Base-by-base conservation (phyloP, 2,113 vertebrate species). In the Ammodytes dubius region DNA sequence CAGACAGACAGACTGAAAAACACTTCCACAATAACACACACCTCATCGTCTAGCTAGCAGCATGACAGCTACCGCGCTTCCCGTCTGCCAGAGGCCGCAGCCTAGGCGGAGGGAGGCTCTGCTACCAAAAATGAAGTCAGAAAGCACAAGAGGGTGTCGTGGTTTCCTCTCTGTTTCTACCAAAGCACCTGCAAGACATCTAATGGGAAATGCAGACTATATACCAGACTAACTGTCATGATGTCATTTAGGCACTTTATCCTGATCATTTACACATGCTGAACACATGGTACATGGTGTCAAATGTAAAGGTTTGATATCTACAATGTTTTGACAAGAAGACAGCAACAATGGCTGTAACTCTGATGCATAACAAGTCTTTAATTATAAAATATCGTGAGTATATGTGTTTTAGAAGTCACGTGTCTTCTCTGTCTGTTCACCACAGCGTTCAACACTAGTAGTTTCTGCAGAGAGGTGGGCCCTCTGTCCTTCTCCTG, bases 401-500 rank as follows among this genome's bases (percentile, higher is more conserved):
- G 19, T 65, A 3, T 45, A 9, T 47, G 15, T n/a, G 27, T 27
- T 27, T 59, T 27, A 15, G 35, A 61, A 77, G n/a, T 13, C 10
- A 8, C 60, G 17, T 46, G 43, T 87, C 12, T 45, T 66, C 71
- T 70, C 42, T 78, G 40, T 78, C 50, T 87, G 46, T 67, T 80
- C 57, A 27, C 66, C 15, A 15, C 84, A 96, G 95, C 88, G 77
- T 93, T 95, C 89, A 95, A 94, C 47, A n/a, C 94, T 67, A 93
- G 77, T 50, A 96, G 94, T 87, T 94, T 96, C 82, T 96, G 95
- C 89, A 87, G 91, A 84, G 91, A 91, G 47, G 87, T 89, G n/a
- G 93, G 91, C 43, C 92, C 90, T 50, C 43, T 69, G 53, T 92
- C 93, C 50, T 96, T 93, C 87, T 96, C 95, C 74, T 88, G 88